These are phyloP conservation scores for Esox masquinongy DNA, from an alignment of 2,797 vertebrate genomes.

Conservation along the genomic window DNA sequence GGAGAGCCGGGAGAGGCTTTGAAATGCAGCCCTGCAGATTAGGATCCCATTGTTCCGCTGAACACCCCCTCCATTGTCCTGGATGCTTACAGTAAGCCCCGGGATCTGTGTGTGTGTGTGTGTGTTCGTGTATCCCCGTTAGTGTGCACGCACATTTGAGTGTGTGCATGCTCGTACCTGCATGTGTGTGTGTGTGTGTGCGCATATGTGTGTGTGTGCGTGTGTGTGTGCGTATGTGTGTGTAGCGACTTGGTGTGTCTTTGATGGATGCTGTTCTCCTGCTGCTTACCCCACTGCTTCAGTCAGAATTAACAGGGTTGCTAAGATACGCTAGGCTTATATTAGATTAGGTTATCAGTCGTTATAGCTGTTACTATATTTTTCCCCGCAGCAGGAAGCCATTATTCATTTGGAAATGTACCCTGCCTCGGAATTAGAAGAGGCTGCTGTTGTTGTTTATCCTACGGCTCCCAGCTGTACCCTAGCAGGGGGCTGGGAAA, in stretches of 20 bases:
- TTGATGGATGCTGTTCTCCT: slow-evolving; percentile 69
- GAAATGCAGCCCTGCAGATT: slow-evolving; percentile 74
- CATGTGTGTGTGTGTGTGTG: slow-evolving; percentile 19
- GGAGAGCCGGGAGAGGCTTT: slow-evolving; percentile 61
- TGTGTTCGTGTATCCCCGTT: slow-evolving; percentile 25
- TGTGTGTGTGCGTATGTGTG: neutral
- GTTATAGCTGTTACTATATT: slow-evolving; percentile 83
- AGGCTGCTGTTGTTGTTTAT: slow-evolving; percentile 54
- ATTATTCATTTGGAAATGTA: slow-evolving; percentile 80
- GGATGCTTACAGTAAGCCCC: slow-evolving; percentile 75
- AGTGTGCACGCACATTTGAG: slow-evolving; percentile 7
- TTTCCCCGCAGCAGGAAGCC: slow-evolving; percentile 69
- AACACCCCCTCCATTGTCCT: slow-evolving; percentile 67
- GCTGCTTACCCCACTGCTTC: slow-evolving; percentile 69
- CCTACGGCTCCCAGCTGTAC: slow-evolving; percentile 29
- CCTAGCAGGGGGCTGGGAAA: slow-evolving; percentile 30
- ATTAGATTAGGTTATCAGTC: slow-evolving; percentile 81
- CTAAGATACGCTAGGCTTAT: slow-evolving; percentile 80
- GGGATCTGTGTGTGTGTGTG: slow-evolving; percentile 59
- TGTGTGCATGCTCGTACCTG: slow-evolving; percentile 45
- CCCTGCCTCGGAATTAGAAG: slow-evolving; percentile 69
- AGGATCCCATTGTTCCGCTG: slow-evolving; percentile 74
- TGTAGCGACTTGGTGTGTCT: slow-evolving; percentile 64
- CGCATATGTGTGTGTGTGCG: neutral
- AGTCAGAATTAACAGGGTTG: slow-evolving; percentile 81